Base-by-base conservation (phyloP, 2,797 vertebrate species). In the Sparus aurata region DNA sequence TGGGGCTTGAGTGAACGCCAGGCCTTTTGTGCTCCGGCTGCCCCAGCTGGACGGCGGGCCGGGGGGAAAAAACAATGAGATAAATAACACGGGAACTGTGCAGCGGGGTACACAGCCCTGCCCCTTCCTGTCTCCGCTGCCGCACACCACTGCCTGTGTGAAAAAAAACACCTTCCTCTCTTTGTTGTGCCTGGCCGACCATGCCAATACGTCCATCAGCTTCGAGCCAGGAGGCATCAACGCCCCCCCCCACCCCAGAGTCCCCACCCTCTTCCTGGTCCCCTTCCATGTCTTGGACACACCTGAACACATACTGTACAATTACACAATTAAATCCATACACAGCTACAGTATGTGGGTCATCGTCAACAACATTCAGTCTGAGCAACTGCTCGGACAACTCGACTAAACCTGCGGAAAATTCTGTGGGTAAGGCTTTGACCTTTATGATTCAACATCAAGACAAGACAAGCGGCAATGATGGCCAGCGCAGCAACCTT, bases 91-190 rank as follows among this genome's bases (percentile, higher is more conserved):
- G 78, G 92, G 93, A 93, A 91, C 87, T 85, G 84, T 85, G 74
- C 66, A 61, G 87, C 75, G 75, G 91, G 90, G 89, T 87, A 90
- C 86, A 63, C 85, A 25, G 85, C 92, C 89, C 91, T 68, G 87
- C 95, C 94, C 82, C 92, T 95, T 96, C 95, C 95, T 95, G 94
- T 87, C 91, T 91, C 82, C 61, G 46, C 80, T 76, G 78, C 89
- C 4, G 55, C 84, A 85, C 86, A 69, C 76, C 85, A 77, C 77
- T 18, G 54, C 89, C 76, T 76, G 81, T 72, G 72, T 66, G 75
- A 55, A 73, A 69, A 81, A 85, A 85, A 86, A 81, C 83, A 90
- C 89, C 92, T 95, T 95, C 95, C 95, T 95, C 88, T 89, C 93
- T 95, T 95, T 95, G 95, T 96, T 93, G 89, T 43, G 69, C 74